Base-by-base conservation (phyloP, 1,140 invertebrate species). In the Zelostemma sp. region DNA sequence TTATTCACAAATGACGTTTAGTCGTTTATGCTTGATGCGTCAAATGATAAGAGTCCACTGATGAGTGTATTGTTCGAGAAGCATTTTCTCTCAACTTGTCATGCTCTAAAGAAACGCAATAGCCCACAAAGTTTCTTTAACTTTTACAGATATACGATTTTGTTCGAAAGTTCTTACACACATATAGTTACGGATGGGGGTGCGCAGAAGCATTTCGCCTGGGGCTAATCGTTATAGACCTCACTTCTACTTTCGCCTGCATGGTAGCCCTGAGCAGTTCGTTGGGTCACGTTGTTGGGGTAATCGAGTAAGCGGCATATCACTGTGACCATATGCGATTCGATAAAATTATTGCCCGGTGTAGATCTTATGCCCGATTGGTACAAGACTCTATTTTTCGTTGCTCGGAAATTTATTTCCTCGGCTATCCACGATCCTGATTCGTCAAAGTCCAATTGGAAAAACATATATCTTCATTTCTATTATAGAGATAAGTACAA, bases 281-380 rank as follows among this genome's bases (percentile, higher is more conserved):
- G 47, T 50, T 65, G 58, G 61, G 53, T 62, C 48, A 60, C 40
- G 50, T 51, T 33, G n/a, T n/a, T n/a, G 51, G 57, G 61, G 47
- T 65, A 71, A 66, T 66, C 58, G 43, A 55, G 61, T 60, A 66
- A 60, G 54, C 62, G 68, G 58, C 59, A 31, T 71, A 66, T 66
- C 41, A 57, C 53, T 45, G 47, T 66, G 63, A 67, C 68, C 68
- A 72, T 72, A 72, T 63, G 68, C 38, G 68, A 72, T 63, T 67
- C 59, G 58, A 63, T 63, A 41, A 57, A 72, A 71, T 71, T 71
- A 71, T 71, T 66, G 68, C 62, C 60, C 43, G 38, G 50, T 15
- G 59, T 55, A 47, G 56, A 69, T 64, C 55, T 61, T 70, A 58
- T 57, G 41, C 45, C 50, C 59, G 59, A 46, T 60, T 59, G 53